Percentiles rank a stretch among this genome's conserved stretches.
phyloP scores from a whole-genome alignment of 2,113 vertebrate genomes.

The Gopherus evgoodei region DNA sequence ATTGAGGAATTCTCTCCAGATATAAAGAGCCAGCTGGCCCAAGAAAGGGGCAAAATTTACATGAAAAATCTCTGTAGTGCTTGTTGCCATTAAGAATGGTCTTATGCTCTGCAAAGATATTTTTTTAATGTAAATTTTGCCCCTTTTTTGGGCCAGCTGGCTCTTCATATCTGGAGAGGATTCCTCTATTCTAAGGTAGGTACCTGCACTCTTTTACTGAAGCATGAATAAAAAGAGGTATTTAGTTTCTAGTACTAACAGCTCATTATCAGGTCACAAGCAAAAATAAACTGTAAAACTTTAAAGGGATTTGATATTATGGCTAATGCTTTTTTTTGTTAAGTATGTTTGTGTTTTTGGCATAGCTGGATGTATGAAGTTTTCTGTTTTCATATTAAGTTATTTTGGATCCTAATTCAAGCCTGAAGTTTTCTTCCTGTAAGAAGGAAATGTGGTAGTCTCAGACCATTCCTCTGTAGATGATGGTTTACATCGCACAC shows the following conservation, averaged over 20 bases:
- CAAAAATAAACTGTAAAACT: background rate
- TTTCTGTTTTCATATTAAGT: background rate
- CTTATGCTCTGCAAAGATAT: too few species aligned
- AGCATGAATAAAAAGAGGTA: background rate
- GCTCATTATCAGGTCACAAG: rapidly evolving
- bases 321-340: background rate
- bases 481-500: background rate
- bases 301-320: background rate
- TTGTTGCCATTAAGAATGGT: too few species aligned
- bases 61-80: background rate
- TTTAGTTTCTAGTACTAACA: background rate
- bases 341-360: background rate
- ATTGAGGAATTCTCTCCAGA: background rate
- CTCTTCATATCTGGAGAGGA: background rate
- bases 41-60: constrained; percentile 7
- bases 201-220: rapidly evolving
- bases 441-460: background rate
- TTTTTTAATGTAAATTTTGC: background rate
- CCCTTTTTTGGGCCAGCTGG: background rate
- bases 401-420: background rate
- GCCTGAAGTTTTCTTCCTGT: background rate
- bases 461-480: background rate
- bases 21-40: background rate
- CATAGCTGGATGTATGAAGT: background rate
- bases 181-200: background rate